Evolutionary conservation across 2,113 vertebrate genomes (phyloP), one percentile per base, ranked within the genome.

Genomic region (Herpetotheres cachinnans): DNA sequence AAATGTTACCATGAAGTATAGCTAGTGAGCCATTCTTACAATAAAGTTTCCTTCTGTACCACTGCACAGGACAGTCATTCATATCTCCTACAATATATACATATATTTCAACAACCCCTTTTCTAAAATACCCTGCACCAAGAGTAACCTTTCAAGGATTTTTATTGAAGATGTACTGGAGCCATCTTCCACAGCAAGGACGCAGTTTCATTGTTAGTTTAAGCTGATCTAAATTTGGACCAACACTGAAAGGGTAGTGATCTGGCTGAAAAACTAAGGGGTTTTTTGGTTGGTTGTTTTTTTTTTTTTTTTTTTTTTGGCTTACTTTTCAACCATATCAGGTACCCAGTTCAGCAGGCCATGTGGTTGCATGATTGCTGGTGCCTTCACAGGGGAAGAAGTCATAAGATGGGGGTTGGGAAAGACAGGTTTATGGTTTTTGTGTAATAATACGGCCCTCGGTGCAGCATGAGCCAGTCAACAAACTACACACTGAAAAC

Each of bases 301-400:
- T n/a, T n/a, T n/a, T 11, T 6, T 11, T 16, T 36, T 36, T 30
- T 26, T 32, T 16, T 17, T 22, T 38, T 13, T 4, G 0, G 2
- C 6, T 63, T 77, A 25, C 46, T 86, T 70, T 89, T 86, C 40
- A 70, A 36, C 21, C 11, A 1, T 16, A 58, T 54, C 46, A 86
- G 18, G 25, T 79, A 30, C 34, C 67, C 58, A 74, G 58, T 40
- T 70, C 20, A 79, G n/a, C 21, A 69, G 61, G 6, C 16, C 59
- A 40, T 8, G 9, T 61, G 58, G 32, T 42, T 93, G 20, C 26
- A 40, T 13, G 34, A 81, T 24, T 81, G 21, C 26, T 86, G 21
- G 18, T 65, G 30, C 15, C 21, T 70, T 77, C 80, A 47, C 26
- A 80, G 56, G 6, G 14, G 11, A 54, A 58, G 18, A 81, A 46